These are phyloP conservation scores for Amphibalanus amphitrite DNA, from an alignment of 1,140 invertebrate genomes.

Conservation along the genomic window DNA sequence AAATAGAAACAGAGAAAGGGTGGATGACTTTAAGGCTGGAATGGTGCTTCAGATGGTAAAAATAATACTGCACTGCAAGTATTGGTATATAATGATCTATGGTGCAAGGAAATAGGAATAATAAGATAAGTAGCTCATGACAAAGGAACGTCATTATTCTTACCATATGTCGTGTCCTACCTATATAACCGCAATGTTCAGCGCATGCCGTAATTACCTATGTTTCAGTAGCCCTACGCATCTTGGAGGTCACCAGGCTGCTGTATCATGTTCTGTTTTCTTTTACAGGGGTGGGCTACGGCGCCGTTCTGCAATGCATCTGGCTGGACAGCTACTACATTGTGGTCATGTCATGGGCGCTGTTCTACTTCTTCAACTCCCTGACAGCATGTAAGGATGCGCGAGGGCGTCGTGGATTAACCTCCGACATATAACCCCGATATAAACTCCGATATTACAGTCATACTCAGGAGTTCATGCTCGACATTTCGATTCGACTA, in stretches of 20 bases:
- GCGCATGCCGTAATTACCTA: not conserved
- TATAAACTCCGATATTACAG: too few species aligned
- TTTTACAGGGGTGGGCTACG: slow-evolving; percentile 79
- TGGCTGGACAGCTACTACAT: slow-evolving; percentile 99
- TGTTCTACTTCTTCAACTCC: slow-evolving; percentile 93
- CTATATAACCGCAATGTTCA: not conserved
- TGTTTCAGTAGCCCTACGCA: not conserved
- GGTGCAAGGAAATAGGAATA: too few species aligned
- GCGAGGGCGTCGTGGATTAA: too few species aligned
- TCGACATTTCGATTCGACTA: too few species aligned
- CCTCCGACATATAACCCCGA: too few species aligned
- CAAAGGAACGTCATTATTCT: too few species aligned
- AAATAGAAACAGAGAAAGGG: too few species aligned
- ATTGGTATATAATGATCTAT: too few species aligned
- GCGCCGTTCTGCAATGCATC: slow-evolving; percentile 93
- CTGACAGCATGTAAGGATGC: slow-evolving; percentile 46
- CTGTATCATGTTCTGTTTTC: slow-evolving; percentile 4
- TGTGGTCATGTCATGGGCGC: slow-evolving; percentile 92
- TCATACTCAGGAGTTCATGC: too few species aligned
- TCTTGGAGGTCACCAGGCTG: not conserved
- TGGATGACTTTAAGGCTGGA: not conserved
- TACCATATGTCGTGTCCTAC: not conserved
- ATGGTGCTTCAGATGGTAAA: not conserved
- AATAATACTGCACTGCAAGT: too few species aligned
- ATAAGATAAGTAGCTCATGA: too few species aligned